Percentiles rank a stretch among this genome's conserved stretches.
Conservation (phyloP, 2,888 invertebrate genomes). For the Cotesia congregata region DNA sequence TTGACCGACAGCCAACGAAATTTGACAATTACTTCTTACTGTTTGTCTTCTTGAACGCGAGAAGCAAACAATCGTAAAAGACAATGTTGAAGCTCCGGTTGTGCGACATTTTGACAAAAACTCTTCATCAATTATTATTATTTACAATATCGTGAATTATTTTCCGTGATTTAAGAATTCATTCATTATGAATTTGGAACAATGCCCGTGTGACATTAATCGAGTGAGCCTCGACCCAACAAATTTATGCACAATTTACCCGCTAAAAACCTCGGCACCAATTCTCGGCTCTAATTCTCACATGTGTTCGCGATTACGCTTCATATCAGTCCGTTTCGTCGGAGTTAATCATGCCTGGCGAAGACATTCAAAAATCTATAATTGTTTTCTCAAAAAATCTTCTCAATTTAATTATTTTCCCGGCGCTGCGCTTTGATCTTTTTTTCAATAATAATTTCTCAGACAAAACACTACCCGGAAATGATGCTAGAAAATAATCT, state of each 20-base stretch:
- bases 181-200: slow-evolving; percentile 51
- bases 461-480: slow-evolving; percentile 15
- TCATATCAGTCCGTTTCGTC: neutral
- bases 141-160: slow-evolving; percentile 10
- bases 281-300: slow-evolving; percentile 44
- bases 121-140: neutral
- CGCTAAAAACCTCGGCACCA: slow-evolving; percentile 49
- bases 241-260: slow-evolving; percentile 44
- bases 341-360: neutral
- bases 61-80: too few species aligned
- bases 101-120: slow-evolving; percentile 9
- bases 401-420: neutral
- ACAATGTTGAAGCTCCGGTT: too few species aligned
- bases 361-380: neutral
- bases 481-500: slow-evolving; percentile 30
- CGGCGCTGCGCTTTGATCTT: neutral
- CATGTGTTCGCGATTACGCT: slow-evolving; percentile 26
- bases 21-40: slow-evolving; percentile 21
- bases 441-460: neutral
- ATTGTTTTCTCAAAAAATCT: too few species aligned
- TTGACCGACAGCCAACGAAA: neutral
- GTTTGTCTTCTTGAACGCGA: slow-evolving; percentile 16
- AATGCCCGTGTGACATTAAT: slow-evolving; percentile 45
- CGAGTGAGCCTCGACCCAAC: slow-evolving; percentile 42
- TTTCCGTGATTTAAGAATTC: slow-evolving; percentile 40